Evolutionary conservation across 2,113 vertebrate species (phyloP).

Genomic region (Kryptolebias marmoratus): DNA sequence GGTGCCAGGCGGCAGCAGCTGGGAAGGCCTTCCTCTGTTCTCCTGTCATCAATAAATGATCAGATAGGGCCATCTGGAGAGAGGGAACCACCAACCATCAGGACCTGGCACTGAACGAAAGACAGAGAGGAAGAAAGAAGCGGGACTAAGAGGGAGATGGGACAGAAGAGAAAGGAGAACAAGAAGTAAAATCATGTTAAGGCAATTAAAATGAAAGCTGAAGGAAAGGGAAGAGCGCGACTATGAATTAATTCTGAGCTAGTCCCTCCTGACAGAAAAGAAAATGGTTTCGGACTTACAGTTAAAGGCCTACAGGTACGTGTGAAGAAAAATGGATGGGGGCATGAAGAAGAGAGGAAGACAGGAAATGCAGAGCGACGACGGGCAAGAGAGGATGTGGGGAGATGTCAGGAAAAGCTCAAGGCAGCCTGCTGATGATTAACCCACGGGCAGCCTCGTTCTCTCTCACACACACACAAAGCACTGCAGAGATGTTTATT

Average conservation of each 20-base stretch:
- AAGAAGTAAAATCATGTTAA: conserved; percentile 7
- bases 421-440: conserved; percentile 42
- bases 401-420: conserved; percentile 54
- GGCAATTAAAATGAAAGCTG: conserved; percentile 2
- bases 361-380: conserved; percentile 37
- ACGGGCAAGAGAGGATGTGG: conserved; percentile 36
- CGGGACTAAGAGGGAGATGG: conserved; percentile 5
- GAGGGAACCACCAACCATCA: conserved; percentile 74
- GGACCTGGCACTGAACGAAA: conserved; percentile 67
- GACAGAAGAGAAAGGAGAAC: not conserved
- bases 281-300: not conserved
- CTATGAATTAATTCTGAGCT: not conserved
- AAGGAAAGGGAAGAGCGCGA: not conserved
- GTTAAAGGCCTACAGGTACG: not conserved
- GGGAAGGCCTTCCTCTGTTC: conserved; percentile 85
- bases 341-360: conserved; percentile 7
- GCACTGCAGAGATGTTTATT: conserved; percentile 11
- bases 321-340: not conserved
- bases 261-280: not conserved
- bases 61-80: conserved; percentile 90
- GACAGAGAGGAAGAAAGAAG: conserved; percentile 40
- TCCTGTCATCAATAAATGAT: conserved; percentile 92
- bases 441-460: conserved; percentile 9
- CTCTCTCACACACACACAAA: not conserved
- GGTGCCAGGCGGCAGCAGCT: conserved; percentile 85